Percentiles rank a stretch among this genome's conserved stretches.
phyloP scores from a whole-genome alignment of 2,888 invertebrate genomes.

The Acrobasis suavella region DNA sequence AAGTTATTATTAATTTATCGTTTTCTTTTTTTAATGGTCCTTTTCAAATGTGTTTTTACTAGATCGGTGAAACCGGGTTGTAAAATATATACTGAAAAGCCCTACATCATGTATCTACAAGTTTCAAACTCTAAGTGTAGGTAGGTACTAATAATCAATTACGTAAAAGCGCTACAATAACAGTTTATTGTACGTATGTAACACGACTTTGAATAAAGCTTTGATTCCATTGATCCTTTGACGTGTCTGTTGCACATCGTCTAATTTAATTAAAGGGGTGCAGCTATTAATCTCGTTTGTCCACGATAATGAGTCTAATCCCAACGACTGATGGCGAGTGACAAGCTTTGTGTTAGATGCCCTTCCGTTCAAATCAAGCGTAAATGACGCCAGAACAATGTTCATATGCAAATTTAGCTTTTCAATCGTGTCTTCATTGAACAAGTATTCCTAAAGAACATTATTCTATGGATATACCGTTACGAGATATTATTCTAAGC shows the following conservation, averaged over 20 bases:
- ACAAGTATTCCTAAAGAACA: not conserved
- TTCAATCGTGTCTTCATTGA: not conserved
- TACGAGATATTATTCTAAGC: constrained; percentile 46
- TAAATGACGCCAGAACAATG: constrained; percentile 18
- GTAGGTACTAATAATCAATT: no score
- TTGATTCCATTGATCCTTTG: constrained; percentile 7
- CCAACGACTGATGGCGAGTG: constrained; percentile 4
- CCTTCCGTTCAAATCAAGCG: constrained; percentile 20
- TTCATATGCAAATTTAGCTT: constrained; percentile 7
- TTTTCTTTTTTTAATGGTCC: no score
- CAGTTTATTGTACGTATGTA: no score
- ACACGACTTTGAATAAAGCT: not conserved
- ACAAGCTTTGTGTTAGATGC: constrained; percentile 21
- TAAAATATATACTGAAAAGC: no score
- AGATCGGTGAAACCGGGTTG: no score
- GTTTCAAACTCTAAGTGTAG: no score
- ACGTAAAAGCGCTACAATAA: no score
- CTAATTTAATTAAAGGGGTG: constrained; percentile 41
- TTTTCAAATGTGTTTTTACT: no score
- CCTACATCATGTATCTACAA: no score
- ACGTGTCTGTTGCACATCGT: constrained; percentile 26
- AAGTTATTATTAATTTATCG: no score
- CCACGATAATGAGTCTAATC: constrained; percentile 34
- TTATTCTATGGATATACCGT: constrained; percentile 5
- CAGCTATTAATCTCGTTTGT: constrained; percentile 39